phyloP scores from a whole-genome alignment of 2,888 invertebrate genomes.

The Hoplodrina ambigua region DNA sequence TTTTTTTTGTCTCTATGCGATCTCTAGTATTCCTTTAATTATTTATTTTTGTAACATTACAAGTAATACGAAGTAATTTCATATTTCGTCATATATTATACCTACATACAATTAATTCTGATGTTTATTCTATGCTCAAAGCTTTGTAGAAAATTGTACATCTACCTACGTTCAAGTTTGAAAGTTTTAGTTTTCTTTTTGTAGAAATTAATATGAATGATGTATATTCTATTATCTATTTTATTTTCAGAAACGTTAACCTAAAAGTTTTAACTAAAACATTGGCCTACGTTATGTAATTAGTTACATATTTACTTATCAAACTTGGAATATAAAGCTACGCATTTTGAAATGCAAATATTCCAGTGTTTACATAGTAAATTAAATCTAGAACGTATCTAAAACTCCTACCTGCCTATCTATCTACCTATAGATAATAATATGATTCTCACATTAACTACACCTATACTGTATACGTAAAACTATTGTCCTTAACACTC shows the following conservation, averaged over 20 bases:
- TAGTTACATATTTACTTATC: background rate
- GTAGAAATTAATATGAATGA: background rate
- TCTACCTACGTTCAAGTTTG: background rate
- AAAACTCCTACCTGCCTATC: background rate
- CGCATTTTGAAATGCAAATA: background rate
- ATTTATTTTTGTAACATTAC: background rate
- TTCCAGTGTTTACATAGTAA: background rate
- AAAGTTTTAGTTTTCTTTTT: constrained; percentile 1
- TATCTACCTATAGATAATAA: background rate
- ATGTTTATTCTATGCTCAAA: constrained; percentile 5
- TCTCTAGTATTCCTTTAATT: background rate
- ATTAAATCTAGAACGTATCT: background rate
- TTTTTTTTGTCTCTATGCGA: background rate
- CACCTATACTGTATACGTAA: background rate
- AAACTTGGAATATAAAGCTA: background rate
- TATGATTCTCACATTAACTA: background rate
- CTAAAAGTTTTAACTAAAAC: background rate
- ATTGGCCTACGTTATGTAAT: background rate
- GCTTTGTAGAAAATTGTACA: background rate
- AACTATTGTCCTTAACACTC: background rate
- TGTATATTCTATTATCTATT: background rate
- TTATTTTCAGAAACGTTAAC: background rate
- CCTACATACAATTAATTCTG: background rate
- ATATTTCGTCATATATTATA: background rate
- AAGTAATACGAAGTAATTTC: background rate